A percentile compares a stretch with the other conserved stretches of the same genome.
Evolutionary conservation across 92 coral and sea anemone genomes (phyloP).

Genomic region (Phenganax stokvisi): DNA sequence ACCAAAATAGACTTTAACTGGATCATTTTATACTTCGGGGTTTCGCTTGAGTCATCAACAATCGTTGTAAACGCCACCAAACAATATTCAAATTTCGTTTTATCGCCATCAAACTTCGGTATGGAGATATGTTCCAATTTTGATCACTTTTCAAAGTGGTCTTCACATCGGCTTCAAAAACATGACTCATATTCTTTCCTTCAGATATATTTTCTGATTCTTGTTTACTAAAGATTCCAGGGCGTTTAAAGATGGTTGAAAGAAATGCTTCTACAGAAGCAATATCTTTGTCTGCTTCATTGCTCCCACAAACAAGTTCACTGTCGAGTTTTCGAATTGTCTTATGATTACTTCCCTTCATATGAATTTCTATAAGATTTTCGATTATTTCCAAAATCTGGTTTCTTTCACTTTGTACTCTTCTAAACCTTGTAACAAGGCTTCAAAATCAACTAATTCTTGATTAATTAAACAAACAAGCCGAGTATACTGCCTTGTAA

Average conservation of each 20-base stretch:
- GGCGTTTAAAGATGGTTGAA: conserved; percentile 4
- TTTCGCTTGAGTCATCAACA: conserved; percentile 20
- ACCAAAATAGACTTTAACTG: conserved; percentile 9
- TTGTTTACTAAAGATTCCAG: not conserved
- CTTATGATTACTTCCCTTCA: too few species aligned
- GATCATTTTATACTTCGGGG: conserved; percentile 23
- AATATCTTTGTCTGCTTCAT: conserved; percentile 7
- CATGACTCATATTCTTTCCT: not conserved
- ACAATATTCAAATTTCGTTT: not conserved
- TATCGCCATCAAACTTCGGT: conserved; percentile 21
- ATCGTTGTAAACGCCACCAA: conserved; percentile 8
- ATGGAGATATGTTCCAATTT: conserved; percentile 1
- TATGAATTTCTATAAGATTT: not conserved
- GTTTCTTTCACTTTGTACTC: not conserved
- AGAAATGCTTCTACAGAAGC: conserved; percentile 3
- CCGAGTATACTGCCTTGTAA: too few species aligned
- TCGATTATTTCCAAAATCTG: not conserved
- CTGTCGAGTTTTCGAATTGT: too few species aligned
- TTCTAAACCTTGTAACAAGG: too few species aligned
- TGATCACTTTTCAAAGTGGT: not conserved
- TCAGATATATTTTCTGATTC: not conserved
- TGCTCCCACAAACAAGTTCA: too few species aligned
- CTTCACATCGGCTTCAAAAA: not conserved
- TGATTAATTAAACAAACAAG: too few species aligned
- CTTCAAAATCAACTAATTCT: too few species aligned